phyloP scores from a whole-genome alignment of 2,113 vertebrate genomes.

The Scopus umbretta region DNA sequence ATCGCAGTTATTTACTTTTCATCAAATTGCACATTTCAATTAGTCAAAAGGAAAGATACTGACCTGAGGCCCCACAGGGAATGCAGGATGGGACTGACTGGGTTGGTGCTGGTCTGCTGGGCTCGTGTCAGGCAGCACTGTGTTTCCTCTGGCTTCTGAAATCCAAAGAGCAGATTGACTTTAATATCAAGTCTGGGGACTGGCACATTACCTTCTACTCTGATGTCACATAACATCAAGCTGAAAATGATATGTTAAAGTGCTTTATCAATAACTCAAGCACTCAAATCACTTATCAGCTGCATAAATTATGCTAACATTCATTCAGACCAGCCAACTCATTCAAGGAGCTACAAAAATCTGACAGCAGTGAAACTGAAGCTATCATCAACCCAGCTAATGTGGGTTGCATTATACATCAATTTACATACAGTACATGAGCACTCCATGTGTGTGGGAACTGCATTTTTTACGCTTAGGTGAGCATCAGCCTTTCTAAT shows the following conservation, averaged over 20 bases:
- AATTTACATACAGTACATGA: slow-evolving; percentile 69
- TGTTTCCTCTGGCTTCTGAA: slow-evolving; percentile 80
- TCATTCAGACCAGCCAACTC: slow-evolving; percentile 68
- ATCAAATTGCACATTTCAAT: background rate
- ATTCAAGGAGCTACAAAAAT: slow-evolving; percentile 71
- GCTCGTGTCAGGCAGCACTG: slow-evolving; percentile 77
- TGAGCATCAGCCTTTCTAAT: slow-evolving; percentile 73
- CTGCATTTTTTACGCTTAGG: slow-evolving; percentile 48
- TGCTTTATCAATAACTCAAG: slow-evolving; percentile 84
- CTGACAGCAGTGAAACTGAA: slow-evolving; percentile 70
- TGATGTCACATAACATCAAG: slow-evolving; percentile 67
- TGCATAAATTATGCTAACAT: slow-evolving; percentile 80
- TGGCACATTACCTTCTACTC: slow-evolving; percentile 48
- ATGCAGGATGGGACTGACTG: slow-evolving; percentile 84
- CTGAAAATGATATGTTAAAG: slow-evolving; percentile 76
- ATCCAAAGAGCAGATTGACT: slow-evolving; percentile 66
- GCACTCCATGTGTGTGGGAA: background rate
- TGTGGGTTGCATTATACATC: slow-evolving; percentile 73
- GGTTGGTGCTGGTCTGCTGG: slow-evolving; percentile 86
- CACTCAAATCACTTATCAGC: slow-evolving; percentile 69
- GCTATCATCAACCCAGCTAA: slow-evolving; percentile 58
- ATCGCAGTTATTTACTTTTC: slow-evolving; percentile 33
- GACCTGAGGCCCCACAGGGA: slow-evolving; percentile 92
- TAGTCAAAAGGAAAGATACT: slow-evolving; percentile 48
- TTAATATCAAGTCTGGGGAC: slow-evolving; percentile 69